Conservation (phyloP, 2,888 invertebrate genomes). For the Rotaria socialis region DNA sequence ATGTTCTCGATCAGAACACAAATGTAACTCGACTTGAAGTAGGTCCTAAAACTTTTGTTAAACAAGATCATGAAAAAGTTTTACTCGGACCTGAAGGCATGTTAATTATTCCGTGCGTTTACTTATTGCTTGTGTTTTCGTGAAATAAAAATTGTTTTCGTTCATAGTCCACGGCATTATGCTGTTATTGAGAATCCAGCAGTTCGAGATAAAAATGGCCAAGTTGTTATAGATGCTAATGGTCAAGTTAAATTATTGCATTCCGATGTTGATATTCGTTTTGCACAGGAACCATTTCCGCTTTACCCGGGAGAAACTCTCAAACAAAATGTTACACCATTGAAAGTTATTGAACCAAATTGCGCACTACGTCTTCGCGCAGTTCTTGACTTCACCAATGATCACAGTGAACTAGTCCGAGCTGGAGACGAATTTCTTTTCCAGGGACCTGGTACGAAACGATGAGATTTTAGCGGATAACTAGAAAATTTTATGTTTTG, state of each 20-base stretch:
- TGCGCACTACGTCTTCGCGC: conserved; percentile 60
- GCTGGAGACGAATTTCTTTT: conserved; percentile 63
- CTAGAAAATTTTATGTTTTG: neutral
- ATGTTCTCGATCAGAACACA: conserved; percentile 62
- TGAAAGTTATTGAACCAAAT: conserved; percentile 60
- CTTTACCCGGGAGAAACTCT: conserved; percentile 56
- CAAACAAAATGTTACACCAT: conserved; percentile 45
- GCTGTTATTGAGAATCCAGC: conserved; percentile 62
- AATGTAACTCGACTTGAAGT: conserved; percentile 61
- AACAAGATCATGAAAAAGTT: conserved; percentile 63
- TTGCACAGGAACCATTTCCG: conserved; percentile 57
- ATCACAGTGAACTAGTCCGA: conserved; percentile 53
- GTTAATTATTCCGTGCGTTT: conserved; percentile 39
- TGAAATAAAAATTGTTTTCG: neutral
- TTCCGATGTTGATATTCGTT: conserved; percentile 61
- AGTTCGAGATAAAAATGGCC: conserved; percentile 52
- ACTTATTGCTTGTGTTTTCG: neutral
- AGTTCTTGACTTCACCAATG: conserved; percentile 59
- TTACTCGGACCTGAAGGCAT: conserved; percentile 41
- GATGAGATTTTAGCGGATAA: too few species aligned
- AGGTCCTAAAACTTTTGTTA: conserved; percentile 62
- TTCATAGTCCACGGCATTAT: conserved; percentile 58
- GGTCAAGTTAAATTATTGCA: conserved; percentile 60
- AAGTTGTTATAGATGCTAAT: conserved; percentile 53
- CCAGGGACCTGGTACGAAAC: conserved; percentile 54